These are phyloP conservation scores for Aphidius gifuensis DNA, from an alignment of 1,140 invertebrate genomes.

Conservation along the genomic window DNA sequence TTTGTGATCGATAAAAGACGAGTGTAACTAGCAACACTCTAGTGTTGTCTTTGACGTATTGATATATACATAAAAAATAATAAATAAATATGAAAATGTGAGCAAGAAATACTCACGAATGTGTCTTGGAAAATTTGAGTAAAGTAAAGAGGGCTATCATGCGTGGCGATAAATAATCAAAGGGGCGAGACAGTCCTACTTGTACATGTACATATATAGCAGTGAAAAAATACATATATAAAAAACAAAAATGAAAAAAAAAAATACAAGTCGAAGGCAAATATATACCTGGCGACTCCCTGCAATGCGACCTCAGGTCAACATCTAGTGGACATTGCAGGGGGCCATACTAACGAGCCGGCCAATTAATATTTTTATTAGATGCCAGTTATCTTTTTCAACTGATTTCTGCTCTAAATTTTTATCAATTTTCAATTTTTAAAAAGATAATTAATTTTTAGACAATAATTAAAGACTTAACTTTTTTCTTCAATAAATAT, in stretches of 20 bases:
- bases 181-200: conserved; percentile 20
- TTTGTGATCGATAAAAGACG: conserved; percentile 26
- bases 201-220: conserved; percentile 29
- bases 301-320: conserved; percentile 45
- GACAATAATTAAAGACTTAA: no score
- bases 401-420: conserved; percentile 8
- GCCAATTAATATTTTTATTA: conserved; percentile 57
- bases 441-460: neutral
- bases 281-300: conserved; percentile 46
- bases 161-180: conserved; percentile 46
- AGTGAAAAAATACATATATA: conserved; percentile 12
- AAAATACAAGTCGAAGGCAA: conserved; percentile 34
- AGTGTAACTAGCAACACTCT: no score
- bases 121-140: no score
- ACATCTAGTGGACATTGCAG: conserved; percentile 48
- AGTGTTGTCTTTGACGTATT: no score
- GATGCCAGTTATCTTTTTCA: conserved; percentile 23
- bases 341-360: conserved; percentile 53
- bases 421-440: neutral
- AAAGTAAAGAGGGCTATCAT: conserved; percentile 25
- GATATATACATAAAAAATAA: neutral
- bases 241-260: no score
- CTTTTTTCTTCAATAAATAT: no score
- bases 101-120: no score
- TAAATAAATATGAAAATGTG: neutral